Percentiles rank a stretch among this genome's conserved stretches.
Conservation (phyloP, 2,888 invertebrate species). For the Drosophila subquinaria region DNA sequence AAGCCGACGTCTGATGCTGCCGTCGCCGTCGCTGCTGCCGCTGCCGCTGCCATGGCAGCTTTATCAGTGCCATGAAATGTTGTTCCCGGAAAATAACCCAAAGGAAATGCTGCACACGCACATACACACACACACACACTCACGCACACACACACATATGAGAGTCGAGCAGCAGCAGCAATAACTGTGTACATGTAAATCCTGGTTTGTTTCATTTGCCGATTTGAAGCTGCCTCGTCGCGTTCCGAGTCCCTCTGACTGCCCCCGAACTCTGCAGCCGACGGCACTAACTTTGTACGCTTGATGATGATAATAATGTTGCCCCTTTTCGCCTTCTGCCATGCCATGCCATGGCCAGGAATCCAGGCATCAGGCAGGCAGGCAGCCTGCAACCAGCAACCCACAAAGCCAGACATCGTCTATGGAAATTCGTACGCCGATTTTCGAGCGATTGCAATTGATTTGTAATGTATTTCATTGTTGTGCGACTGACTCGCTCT, state of each 20-base stretch:
- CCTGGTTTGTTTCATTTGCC: slow-evolving; percentile 82
- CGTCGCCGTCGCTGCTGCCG: slow-evolving; percentile 12
- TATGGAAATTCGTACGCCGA: slow-evolving; percentile 80
- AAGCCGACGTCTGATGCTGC: slow-evolving; percentile 23
- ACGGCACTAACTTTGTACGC: slow-evolving; percentile 78
- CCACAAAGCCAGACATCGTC: slow-evolving; percentile 74
- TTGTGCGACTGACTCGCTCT: slow-evolving; percentile 46
- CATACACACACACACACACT: slow-evolving; percentile 50
- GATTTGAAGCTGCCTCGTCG: slow-evolving; percentile 65
- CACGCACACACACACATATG: slow-evolving; percentile 26
- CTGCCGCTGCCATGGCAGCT: slow-evolving; percentile 79
- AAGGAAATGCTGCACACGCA: slow-evolving; percentile 74
- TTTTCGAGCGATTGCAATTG: slow-evolving; percentile 82
- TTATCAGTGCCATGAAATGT: slow-evolving; percentile 82
- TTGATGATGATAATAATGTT: slow-evolving; percentile 80
- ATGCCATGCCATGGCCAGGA: slow-evolving; percentile 35
- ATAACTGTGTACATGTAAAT: slow-evolving; percentile 82
- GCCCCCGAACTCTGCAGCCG: slow-evolving; percentile 57
- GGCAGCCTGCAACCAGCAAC: slow-evolving; percentile 33
- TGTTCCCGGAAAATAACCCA: slow-evolving; percentile 82
- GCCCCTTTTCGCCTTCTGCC: slow-evolving; percentile 65
- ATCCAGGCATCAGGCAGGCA: slow-evolving; percentile 22
- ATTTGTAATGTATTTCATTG: slow-evolving; percentile 81
- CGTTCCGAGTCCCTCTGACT: slow-evolving; percentile 11
- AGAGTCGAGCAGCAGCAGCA: slow-evolving; percentile 59